Conservation (phyloP, 2,888 invertebrate genomes). For the Tanaodytes sp. region DNA sequence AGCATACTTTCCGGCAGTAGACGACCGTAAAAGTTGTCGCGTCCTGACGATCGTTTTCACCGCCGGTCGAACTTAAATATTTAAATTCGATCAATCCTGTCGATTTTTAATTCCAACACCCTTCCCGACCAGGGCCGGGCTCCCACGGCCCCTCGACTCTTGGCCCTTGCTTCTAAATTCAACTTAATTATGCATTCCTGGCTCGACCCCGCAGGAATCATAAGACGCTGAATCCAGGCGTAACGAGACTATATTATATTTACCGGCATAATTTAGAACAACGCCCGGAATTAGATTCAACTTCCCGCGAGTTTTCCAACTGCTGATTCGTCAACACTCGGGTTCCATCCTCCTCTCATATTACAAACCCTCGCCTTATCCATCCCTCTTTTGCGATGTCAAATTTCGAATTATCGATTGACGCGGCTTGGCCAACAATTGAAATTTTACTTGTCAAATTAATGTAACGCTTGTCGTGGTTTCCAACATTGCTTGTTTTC, state of each 20-base stretch:
- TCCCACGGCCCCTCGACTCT: not conserved
- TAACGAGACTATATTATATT: slow-evolving; percentile 51
- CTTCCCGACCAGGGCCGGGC: slow-evolving; percentile 15
- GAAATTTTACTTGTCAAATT: slow-evolving; percentile 15
- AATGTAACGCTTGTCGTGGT: slow-evolving; percentile 9
- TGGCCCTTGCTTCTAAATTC: not conserved
- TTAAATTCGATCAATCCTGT: slow-evolving; percentile 43
- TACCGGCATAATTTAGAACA: slow-evolving; percentile 46
- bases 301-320: slow-evolving; percentile 31
- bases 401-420: slow-evolving; percentile 29
- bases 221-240: slow-evolving; percentile 40
- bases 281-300: slow-evolving; percentile 47
- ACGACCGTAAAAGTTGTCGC: slow-evolving; percentile 15
- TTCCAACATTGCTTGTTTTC: slow-evolving; percentile 24
- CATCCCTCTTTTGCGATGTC: too few relatives aligned
- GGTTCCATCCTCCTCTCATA: too few relatives aligned
- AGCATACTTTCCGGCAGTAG: slow-evolving; percentile 18
- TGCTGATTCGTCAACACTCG: slow-evolving; percentile 43
- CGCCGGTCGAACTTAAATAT: slow-evolving; percentile 37
- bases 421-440: not conserved
- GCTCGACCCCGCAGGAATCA: slow-evolving; percentile 43
- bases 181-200: slow-evolving; percentile 51
- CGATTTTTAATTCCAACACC: slow-evolving; percentile 48
- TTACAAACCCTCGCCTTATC: slow-evolving; percentile 7
- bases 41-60: slow-evolving; percentile 27